These are phyloP conservation scores for Eurystomus gularis DNA, from an alignment of 2,113 vertebrate genomes.

Conservation along the genomic window DNA sequence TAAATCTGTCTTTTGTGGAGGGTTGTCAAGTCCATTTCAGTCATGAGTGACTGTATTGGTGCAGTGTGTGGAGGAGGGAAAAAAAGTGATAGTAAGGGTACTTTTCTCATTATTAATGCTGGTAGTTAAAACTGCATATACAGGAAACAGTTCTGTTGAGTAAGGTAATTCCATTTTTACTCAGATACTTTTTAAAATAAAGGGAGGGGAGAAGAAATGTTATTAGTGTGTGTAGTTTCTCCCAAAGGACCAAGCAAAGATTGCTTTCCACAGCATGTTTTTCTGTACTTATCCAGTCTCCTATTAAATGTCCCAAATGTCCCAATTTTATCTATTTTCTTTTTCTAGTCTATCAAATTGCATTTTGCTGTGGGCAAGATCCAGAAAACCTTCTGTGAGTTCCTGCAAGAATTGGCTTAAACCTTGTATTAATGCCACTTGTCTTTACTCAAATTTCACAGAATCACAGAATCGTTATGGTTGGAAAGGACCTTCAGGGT, in stretches of 20 bases:
- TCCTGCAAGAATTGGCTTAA: neutral
- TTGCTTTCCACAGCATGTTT: slow-evolving; percentile 25
- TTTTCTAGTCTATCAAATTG: neutral
- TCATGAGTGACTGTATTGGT: neutral
- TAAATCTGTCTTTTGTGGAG: neutral
- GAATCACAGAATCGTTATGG: too few species aligned
- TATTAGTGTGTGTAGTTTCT: slow-evolving; percentile 17
- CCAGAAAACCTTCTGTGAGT: neutral
- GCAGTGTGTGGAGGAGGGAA: neutral
- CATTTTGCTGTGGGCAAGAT: neutral
- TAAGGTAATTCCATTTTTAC: slow-evolving; percentile 54
- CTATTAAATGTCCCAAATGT: slow-evolving; percentile 22
- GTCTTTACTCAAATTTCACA: neutral
- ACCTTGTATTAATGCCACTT: neutral
- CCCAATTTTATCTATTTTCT: slow-evolving; percentile 14
- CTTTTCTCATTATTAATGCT: slow-evolving; percentile 21
- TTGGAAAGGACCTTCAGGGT: too few species aligned
- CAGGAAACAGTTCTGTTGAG: slow-evolving; percentile 28
- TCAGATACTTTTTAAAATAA: slow-evolving; percentile 10
- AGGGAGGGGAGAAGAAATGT: neutral
- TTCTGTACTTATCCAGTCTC: neutral
- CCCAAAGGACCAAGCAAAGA: neutral
- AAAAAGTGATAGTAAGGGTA: neutral
- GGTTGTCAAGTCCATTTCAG: neutral
- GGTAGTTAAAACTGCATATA: neutral